A percentile compares a stretch with the other conserved stretches of the same genome.
Conservation (phyloP, 2,888 invertebrate species). For the Patella pellucida region DNA sequence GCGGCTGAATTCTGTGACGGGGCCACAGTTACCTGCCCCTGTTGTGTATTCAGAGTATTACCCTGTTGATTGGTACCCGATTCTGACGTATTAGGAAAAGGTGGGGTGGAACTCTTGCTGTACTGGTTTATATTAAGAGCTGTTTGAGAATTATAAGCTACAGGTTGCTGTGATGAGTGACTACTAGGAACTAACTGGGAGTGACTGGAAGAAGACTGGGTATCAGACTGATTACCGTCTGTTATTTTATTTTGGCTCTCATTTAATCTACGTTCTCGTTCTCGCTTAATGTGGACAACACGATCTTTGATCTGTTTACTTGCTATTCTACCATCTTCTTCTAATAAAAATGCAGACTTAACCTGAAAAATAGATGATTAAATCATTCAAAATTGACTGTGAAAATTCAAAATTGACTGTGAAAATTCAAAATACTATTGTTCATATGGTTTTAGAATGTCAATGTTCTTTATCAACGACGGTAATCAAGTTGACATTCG, state of each 20-base stretch:
- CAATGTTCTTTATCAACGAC: background rate
- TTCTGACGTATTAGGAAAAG: background rate
- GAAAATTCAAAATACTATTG: background rate
- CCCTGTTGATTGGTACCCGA: background rate
- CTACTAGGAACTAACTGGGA: background rate
- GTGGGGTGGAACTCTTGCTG: background rate
- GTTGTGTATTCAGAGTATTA: too few species aligned
- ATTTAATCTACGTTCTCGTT: slow-evolving; percentile 73
- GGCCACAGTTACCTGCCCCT: too few species aligned
- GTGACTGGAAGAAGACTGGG: slow-evolving; percentile 12
- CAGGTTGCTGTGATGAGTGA: slow-evolving; percentile 10
- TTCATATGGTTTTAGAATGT: background rate
- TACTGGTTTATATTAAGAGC: slow-evolving; percentile 10
- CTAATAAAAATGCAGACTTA: slow-evolving; percentile 92
- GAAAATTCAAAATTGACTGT: too few species aligned
- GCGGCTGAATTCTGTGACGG: too few species aligned
- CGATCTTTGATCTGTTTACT: slow-evolving; percentile 92
- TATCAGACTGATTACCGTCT: background rate
- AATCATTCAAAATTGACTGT: too few species aligned
- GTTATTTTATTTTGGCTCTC: slow-evolving; percentile 7
- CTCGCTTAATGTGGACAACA: slow-evolving; percentile 81
- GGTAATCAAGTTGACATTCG: too few species aligned
- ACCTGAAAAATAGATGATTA: slow-evolving; percentile 73
- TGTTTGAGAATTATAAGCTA: background rate
- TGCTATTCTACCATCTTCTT: slow-evolving; percentile 93